Evolutionary conservation across 1,140 invertebrate species (phyloP), one percentile per base, ranked within the genome.

Genomic region (Eupristina koningsbergeri): DNA sequence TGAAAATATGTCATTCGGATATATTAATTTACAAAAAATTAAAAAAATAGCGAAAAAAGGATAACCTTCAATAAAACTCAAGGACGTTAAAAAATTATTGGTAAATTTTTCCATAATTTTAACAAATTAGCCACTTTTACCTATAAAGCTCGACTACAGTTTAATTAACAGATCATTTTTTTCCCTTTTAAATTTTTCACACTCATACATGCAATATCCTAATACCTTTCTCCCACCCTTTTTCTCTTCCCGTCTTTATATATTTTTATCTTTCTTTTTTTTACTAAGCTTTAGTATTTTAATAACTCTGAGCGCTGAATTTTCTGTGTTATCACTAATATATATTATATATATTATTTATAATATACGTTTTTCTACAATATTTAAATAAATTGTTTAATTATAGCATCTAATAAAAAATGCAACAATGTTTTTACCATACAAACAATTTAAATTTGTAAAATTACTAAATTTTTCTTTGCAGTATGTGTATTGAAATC

Each of bases 61-160:
- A 58, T 19, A 8, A 5, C 1, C 19, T 71, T 26, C 31, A 76
- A 50, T 41, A 50, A 67, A 34, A 64, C 69, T 63, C 36, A 34
- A 82, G 50, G 58, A 78, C 26, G 34, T 61, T 76, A 26, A 39
- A 58, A 80, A 80, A 86, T 81, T 77, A 85, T 83, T 84, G 81
- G 53, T 69, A 61, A 80, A 86, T 85, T 86, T 85, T 84, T 82
- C 83, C 53, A 71, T 88, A 85, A 88, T 87, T 86, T 88, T 86
- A 87, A 88, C 85, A 87, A 88, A 88, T 88, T 87, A 88, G 87
- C 83, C 74, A 73, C 76, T 78, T 76, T 81, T 64, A 58, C 45
- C 61, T 61, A 34, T 39, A 31, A 75, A 67, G 22, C 73, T 63
- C 78, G 50, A 71, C 79, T 47, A 82, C 77, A 78, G 76, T 84